Percentiles rank a stretch among this genome's conserved stretches.
These are phyloP conservation scores for Chydorus sphaericus DNA, from an alignment of 2,888 invertebrate genomes.

Conservation along the genomic window DNA sequence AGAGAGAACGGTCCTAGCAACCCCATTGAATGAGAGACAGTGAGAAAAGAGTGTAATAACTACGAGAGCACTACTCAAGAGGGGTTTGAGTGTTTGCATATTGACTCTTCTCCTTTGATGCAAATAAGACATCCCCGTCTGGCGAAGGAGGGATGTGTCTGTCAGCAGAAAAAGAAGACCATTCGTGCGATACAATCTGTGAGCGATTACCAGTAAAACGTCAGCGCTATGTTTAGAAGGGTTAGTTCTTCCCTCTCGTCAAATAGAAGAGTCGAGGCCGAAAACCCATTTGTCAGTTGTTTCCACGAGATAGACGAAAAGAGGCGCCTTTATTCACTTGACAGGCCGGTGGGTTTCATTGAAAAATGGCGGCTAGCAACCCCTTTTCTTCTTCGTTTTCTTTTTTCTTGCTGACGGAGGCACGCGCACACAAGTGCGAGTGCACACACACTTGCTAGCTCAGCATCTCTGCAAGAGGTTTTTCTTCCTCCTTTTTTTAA, in stretches of 20 bases:
- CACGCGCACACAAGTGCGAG: too few species aligned
- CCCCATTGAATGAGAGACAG: too few species aligned
- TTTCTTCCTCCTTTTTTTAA: not conserved
- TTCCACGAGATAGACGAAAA: not conserved
- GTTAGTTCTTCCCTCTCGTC: not conserved
- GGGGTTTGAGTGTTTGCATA: too few species aligned
- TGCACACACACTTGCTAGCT: constrained; percentile 3
- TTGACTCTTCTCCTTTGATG: constrained; percentile 1
- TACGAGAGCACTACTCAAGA: too few species aligned
- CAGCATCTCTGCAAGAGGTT: not conserved
- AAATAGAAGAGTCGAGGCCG: not conserved
- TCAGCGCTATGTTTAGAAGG: constrained; percentile 6
- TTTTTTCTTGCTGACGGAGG: not conserved
- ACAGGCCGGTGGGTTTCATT: not conserved
- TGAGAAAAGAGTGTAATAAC: too few species aligned
- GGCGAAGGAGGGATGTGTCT: too few species aligned
- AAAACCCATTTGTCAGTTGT: not conserved
- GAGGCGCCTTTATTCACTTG: not conserved
- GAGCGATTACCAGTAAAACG: constrained; percentile 3
- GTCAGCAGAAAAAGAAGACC: too few species aligned
- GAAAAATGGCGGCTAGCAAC: not conserved
- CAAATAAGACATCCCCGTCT: too few species aligned
- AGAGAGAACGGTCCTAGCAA: too few species aligned
- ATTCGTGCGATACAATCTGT: not conserved
- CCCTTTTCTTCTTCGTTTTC: not conserved